Base-by-base conservation (phyloP, 2,888 invertebrate species). In the Chesias legatella region DNA sequence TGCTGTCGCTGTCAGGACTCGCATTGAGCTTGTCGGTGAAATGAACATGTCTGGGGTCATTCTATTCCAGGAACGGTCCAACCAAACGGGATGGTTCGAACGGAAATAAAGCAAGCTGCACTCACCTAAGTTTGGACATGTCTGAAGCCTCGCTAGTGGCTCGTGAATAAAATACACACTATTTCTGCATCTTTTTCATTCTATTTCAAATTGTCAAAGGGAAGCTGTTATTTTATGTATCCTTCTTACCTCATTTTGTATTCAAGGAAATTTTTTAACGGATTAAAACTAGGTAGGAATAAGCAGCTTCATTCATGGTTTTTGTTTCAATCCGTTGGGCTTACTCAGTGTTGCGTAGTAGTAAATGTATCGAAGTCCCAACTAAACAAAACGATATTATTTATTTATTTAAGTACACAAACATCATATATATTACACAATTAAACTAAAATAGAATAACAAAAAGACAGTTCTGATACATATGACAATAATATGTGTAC, bases 91-190 rank as follows among this genome's bases (percentile, higher is more conserved):
- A 77, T 81, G 76, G 82, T 78, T 84, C 84, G 75, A 81, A 81
- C 83, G 83, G 82, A 85, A 84, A 84, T 84, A 85, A 82, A 83
- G 77, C 80, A 73, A 69, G 67, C 79, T 80, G 79, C 79, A 79
- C 80, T 82, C 79, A 75, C 66, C 73, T 65, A 77, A 85, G 70
- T 84, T 84, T 79, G 78, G 79, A 83, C 84, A 77, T 77, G 80
- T 80, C 82, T 79, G 78, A 80, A 77, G 79, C 73, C 74, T 66
- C 65, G 66, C 73, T 70, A 74, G 73, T 73, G 70, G 76, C 73
- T 78, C 65, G 63, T 82, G 81, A 82, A 82, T 82, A 79, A 82
- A 79, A 79, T 79, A 79, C 66, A 72, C 56, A 63, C 67, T 68
- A 73, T 76, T 77, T 68, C 61, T 63, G 43, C 58, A 60, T 53